Evolutionary conservation across 2,888 invertebrate species (phyloP), one percentile per base, ranked within the genome.

Genomic region (Cyrtodaria siliqua): DNA sequence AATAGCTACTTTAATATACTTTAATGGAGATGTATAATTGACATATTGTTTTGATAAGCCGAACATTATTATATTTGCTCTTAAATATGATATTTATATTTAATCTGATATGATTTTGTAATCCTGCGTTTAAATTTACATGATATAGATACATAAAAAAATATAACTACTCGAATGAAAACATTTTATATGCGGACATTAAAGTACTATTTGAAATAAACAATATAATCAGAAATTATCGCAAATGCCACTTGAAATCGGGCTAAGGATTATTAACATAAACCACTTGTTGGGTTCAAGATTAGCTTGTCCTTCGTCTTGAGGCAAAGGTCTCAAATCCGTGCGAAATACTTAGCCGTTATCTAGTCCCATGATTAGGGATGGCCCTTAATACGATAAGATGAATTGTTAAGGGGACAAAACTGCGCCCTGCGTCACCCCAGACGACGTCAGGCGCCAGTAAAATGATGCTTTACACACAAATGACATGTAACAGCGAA

Each of bases 361-460:
- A 76, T 76, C 75, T 23, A 42, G 26, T 40, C 23, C 26, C 40
- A 33, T 26, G 63, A 63, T 56, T 62, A 33, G 12, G 24, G 38
- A 49, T 52, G 61, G 38, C 49, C 71, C 50, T 62, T 61, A 50
- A 57, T 49, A 56, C 24, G 24, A 49, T 62, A 64, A 47, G 60
- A 47, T 57, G 64, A 76, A 70, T 26, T 38, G 56, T 50, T 50
- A 40, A 53, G 63, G 71, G 77, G 59, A 72, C 72, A 59, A 77
- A 63, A 55, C 14, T 53, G 63, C 57, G 23, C 67, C 67, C 68
- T 63, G 56, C 53, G 63, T 67, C 68, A 77, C 55, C 67, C 63
- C 53, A 55, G 63, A 47, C 68, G 59, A 61, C 42, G 57, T 12
- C n/a, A 53, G 77, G 77, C 77, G 77, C 63, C 72, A 26, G 47